These are phyloP conservation scores for Ficedula albicollis DNA, from an alignment of 2,797 vertebrate species.

Conservation along the genomic window DNA sequence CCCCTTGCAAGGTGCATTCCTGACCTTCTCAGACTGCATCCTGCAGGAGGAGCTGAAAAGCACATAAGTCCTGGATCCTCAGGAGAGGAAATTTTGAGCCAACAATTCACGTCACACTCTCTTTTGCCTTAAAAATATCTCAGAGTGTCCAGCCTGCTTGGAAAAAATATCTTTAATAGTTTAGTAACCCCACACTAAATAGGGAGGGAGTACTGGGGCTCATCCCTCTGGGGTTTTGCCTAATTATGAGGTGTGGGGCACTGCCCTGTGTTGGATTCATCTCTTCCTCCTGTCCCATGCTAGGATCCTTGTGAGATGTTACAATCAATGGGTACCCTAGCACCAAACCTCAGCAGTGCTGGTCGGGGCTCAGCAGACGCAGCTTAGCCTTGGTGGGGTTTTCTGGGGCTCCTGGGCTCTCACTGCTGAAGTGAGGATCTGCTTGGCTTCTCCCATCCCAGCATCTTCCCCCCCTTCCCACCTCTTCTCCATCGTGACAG, in stretches of 20 bases:
- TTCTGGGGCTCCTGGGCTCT: conserved; percentile 21
- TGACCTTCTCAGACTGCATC: background rate
- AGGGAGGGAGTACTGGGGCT: background rate
- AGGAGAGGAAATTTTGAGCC: background rate
- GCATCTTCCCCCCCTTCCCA: background rate
- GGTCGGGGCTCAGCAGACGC: background rate
- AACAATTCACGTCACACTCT: background rate
- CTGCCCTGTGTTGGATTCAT: background rate
- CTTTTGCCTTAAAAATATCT: background rate
- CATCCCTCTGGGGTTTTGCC: background rate
- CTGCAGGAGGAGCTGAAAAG: background rate
- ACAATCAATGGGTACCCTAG: background rate
- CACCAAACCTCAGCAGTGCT: conserved; percentile 56
- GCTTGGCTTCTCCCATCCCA: conserved; percentile 58
- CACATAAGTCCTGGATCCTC: background rate
- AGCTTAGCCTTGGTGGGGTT: conserved; percentile 17
- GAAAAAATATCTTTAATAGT: background rate
- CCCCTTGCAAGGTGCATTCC: conserved; percentile 19
- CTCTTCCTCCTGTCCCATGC: background rate
- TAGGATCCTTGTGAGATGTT: background rate
- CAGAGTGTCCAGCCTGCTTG: background rate
- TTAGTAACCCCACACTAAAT: background rate
- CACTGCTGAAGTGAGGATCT: conserved; percentile 26
- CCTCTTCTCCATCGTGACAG: background rate
- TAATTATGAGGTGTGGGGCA: background rate